A percentile compares a stretch with the other conserved stretches of the same genome.
These are phyloP conservation scores for Amphiprion clarkii DNA, from an alignment of 2,797 vertebrate species.

Conservation along the genomic window DNA sequence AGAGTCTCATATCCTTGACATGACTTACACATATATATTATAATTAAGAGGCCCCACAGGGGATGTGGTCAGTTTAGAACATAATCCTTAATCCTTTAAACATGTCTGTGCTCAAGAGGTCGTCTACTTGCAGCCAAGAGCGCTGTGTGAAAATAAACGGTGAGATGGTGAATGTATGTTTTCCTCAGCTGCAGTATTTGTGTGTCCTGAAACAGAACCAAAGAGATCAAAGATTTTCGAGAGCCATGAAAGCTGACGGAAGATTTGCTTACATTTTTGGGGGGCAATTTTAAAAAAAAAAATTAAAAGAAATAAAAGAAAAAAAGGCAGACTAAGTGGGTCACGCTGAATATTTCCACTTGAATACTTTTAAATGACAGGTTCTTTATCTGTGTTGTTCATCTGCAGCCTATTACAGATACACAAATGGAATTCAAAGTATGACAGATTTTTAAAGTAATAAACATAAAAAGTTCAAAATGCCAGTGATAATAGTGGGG, in stretches of 20 bases:
- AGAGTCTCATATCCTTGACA: constrained; percentile 42
- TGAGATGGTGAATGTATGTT: constrained; percentile 39
- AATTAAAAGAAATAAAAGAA: too few species aligned
- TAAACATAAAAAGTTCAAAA: too few species aligned
- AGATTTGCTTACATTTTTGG: constrained; percentile 45
- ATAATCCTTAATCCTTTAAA: constrained; percentile 62
- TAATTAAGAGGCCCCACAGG: constrained; percentile 52
- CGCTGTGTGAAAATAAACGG: constrained; percentile 60
- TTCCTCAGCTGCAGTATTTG: constrained; percentile 47
- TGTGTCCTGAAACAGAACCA: constrained; percentile 39
- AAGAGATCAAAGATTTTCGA: constrained; percentile 35
- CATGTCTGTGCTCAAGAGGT: constrained; percentile 47
- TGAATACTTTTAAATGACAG: constrained; percentile 9
- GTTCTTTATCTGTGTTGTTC: not conserved
- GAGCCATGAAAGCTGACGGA: constrained; percentile 29
- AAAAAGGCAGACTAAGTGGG: constrained; percentile 15
- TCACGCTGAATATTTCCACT: constrained; percentile 2
- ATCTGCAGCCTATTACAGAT: too few species aligned
- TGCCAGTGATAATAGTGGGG: too few species aligned
- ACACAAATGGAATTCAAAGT: too few species aligned
- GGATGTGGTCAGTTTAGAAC: constrained; percentile 39
- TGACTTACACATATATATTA: constrained; percentile 49
- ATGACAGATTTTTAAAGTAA: too few species aligned
- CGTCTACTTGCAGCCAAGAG: constrained; percentile 37
- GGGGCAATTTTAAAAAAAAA: constrained; percentile 21